Evolutionary conservation across 2,113 vertebrate genomes (phyloP), one percentile per base, ranked within the genome.

Genomic region (Dicerorhinus sumatrensis): DNA sequence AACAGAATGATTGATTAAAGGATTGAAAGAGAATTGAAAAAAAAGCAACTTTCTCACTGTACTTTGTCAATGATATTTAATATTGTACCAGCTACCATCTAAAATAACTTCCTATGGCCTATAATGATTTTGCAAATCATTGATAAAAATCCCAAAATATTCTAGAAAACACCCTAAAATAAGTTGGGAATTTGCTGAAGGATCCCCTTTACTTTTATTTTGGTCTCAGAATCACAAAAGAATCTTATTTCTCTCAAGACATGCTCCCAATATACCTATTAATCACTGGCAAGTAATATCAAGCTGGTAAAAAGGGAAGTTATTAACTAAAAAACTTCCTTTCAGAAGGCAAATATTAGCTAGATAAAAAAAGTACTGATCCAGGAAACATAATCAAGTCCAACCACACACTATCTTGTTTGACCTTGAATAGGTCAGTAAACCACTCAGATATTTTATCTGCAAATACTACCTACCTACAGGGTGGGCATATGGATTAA

Each of bases 151-250:
- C 36, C 20, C 25, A 91, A 92, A 90, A 48, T 77, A 85, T 51
- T 70, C 42, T 39, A 11, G 80, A 33, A 90, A 85, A 39, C 39
- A 90, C 12, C 16, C 4, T 46, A 77, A 93, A 94, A 87, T 69
- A 31, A 79, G 58, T 33, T 73, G 39, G 21, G 17, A 46, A 89
- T 94, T 62, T 92, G 77, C 75, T 92, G 29, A 85, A 91, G 6
- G 18, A 56, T 80, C 5, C 75, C 21, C 6, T 60, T 93, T 72
- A 73, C 48, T 94, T 96, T 65, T 73, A n/a, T 48, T 91, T 89
- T 94, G 69, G 51, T 62, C 25, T 95, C n/a, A 69, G n/a, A 88
- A 96, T 88, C 42, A 92, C 42, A 73, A 91, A 90, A 94, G 4
- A 91, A 94, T 86, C 20, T 36, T 86, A 4, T 81, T 90, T 94